Conservation (phyloP, 2,113 vertebrate species). For the Trogon melanurus region DNA sequence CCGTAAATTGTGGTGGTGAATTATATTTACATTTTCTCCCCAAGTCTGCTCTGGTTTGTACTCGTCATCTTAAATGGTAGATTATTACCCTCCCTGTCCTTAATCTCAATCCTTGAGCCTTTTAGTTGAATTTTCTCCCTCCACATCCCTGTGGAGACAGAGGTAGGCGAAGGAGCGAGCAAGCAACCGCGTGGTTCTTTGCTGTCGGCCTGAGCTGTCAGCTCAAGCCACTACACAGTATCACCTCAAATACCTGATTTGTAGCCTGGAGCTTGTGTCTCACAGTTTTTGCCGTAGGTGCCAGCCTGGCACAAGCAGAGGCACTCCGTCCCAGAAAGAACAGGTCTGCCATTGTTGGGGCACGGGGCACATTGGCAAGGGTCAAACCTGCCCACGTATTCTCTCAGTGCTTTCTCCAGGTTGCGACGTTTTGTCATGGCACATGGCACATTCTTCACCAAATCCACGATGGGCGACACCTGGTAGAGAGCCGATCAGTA, state of each 20-base stretch:
- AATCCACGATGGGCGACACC: constrained; percentile 81
- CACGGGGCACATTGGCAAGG: constrained; percentile 86
- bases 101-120: no score
- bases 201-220: no score
- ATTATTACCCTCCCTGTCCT: no score
- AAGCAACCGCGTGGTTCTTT: no score
- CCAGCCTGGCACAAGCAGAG: constrained; percentile 88
- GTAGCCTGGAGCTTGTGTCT: constrained; percentile 78
- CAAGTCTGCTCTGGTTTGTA: no score
- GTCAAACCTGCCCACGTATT: constrained; percentile 82
- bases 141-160: no score
- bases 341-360: constrained; percentile 82
- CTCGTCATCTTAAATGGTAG: no score
- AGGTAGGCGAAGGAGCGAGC: no score
- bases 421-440: constrained; percentile 85
- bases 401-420: constrained; percentile 81
- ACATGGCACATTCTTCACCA: constrained; percentile 86
- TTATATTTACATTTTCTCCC: no score
- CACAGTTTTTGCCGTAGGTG: constrained; percentile 86
- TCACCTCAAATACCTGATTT: constrained; percentile 75
- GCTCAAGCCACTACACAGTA: no score
- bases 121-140: no score
- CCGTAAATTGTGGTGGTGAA: no score
- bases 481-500: constrained; percentile 13
- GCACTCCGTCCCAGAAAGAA: constrained; percentile 84